Conservation (phyloP, 2,113 vertebrate genomes). For the Orycteropus afer region DNA sequence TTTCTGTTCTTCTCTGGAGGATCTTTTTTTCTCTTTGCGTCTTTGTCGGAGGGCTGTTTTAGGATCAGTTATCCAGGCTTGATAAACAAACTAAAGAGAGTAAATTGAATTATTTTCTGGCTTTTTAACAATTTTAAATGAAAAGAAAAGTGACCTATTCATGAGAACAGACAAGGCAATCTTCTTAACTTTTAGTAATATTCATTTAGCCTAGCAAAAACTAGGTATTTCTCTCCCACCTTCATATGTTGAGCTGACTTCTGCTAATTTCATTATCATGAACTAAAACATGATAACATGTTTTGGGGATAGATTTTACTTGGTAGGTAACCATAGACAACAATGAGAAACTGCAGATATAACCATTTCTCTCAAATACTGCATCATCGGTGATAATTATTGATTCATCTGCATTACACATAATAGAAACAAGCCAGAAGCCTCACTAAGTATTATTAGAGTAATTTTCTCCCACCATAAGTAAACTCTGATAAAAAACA, state of each 20-base stretch:
- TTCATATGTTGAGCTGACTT: conserved; percentile 53
- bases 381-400: background rate
- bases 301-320: conserved; percentile 61
- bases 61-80: conserved; percentile 97
- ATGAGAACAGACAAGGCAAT: conserved; percentile 9
- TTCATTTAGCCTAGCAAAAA: conserved; percentile 61
- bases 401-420: background rate
- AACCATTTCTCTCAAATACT: background rate
- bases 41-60: conserved; percentile 94
- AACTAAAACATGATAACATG: conserved; percentile 72
- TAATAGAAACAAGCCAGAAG: conserved; percentile 19
- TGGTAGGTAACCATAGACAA: conserved; percentile 50
- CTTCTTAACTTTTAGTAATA: conserved; percentile 44
- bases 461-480: background rate
- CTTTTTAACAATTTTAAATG: conserved; percentile 58
- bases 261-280: conserved; percentile 60
- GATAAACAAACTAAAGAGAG: conserved; percentile 94
- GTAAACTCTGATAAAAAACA: background rate
- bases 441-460: background rate
- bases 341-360: background rate
- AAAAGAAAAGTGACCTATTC: conserved; percentile 51
- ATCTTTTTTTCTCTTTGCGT: conserved; percentile 90
- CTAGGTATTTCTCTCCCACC: background rate
- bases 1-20: conserved; percentile 88
- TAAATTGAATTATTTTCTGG: conserved; percentile 76